Evolutionary conservation across 2,797 vertebrate species (phyloP).

Genomic region (Orestias chungarensis): DNA sequence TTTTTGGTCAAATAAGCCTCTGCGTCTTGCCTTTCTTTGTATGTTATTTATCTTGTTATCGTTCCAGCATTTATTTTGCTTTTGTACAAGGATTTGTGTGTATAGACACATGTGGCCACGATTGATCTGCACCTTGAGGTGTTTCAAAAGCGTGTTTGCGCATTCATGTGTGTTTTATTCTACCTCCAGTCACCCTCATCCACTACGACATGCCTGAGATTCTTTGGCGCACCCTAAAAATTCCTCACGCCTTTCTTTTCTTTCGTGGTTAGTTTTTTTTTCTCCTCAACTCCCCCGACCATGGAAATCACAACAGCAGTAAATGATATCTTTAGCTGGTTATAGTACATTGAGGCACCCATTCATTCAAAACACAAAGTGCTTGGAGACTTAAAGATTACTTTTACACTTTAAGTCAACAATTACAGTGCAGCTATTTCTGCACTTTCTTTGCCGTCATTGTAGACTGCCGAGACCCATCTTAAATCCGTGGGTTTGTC

Average conservation of each 20-base stretch:
- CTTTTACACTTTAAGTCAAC: conserved; percentile 25
- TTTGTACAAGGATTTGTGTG: conserved; percentile 21
- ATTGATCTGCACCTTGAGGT: conserved; percentile 30
- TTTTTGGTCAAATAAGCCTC: conserved; percentile 1
- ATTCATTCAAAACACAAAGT: conserved; percentile 22
- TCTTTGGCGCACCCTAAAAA: conserved; percentile 78
- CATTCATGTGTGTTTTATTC: conserved; percentile 31
- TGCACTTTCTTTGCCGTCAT: conserved; percentile 47
- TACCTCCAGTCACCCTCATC: conserved; percentile 37
- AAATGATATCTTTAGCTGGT: conserved; percentile 53
- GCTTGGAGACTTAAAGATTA: conserved; percentile 9
- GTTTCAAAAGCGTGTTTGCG: conserved; percentile 10
- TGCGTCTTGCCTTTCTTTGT: conserved; percentile 19
- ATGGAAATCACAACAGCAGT: conserved; percentile 40
- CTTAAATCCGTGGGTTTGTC: conserved; percentile 12
- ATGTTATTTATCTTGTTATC: conserved; percentile 11
- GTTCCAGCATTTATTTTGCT: conserved; percentile 20
- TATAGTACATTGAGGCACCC: conserved; percentile 10
- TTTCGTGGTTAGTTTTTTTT: conserved; percentile 62
- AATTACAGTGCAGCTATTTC: conserved; percentile 61
- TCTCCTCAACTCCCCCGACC: conserved; percentile 21
- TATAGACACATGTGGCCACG: conserved; percentile 17
- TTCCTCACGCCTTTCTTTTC: conserved; percentile 67
- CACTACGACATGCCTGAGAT: conserved; percentile 76
- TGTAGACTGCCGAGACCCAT: conserved; percentile 21